These are phyloP conservation scores for Ammodramus savannarum DNA, from an alignment of 2,113 vertebrate species.

Conservation along the genomic window DNA sequence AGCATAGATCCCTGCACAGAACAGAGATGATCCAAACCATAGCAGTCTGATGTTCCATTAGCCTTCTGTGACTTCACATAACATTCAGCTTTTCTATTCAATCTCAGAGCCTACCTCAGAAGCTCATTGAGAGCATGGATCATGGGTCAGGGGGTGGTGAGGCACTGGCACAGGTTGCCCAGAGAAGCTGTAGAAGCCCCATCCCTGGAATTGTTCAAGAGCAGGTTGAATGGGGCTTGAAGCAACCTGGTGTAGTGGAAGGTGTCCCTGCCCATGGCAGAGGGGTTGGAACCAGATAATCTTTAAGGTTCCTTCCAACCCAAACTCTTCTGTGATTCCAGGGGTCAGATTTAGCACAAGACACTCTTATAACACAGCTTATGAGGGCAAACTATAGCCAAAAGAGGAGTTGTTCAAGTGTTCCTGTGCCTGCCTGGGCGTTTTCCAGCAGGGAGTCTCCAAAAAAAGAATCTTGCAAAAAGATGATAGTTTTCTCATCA, in stretches of 20 bases:
- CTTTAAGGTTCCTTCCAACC: background rate
- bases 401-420: fast-evolving
- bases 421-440: background rate
- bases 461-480: background rate
- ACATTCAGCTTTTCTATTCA: background rate
- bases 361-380: background rate
- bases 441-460: background rate
- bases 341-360: background rate
- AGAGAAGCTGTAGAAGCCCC: background rate
- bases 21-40: background rate
- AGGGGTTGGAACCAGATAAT: background rate
- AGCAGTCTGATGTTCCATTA: background rate
- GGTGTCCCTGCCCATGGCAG: background rate
- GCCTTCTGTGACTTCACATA: background rate
- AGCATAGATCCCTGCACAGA: background rate
- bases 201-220: background rate
- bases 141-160: background rate
- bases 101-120: background rate
- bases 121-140: background rate
- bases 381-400: background rate
- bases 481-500: background rate
- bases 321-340: background rate
- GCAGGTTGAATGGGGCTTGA: background rate
- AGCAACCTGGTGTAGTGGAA: background rate
- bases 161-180: background rate